Base-by-base conservation (phyloP, 2,888 invertebrate species). In the Netelia fuscicornis region DNA sequence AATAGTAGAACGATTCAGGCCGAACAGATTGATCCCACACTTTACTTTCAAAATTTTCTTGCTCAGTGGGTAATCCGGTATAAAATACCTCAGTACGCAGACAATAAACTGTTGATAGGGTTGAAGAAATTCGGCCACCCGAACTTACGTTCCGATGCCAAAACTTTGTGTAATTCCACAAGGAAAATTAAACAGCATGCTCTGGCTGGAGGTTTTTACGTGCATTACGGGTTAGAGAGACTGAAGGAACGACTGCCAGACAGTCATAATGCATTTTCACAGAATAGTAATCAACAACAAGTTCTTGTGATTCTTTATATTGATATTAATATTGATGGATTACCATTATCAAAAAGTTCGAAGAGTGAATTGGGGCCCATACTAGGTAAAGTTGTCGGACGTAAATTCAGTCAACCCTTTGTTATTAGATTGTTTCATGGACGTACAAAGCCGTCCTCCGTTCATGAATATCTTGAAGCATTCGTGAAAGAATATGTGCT, bases 291-390 rank as follows among this genome's bases (percentile, higher is more conserved):
- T 20, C 52, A 1, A 1, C 20, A n/a, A 44, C 2, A 71, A 44
- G 30, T 71, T 11, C 25, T 48, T 3, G 30, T 37, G 9, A 48
- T 17, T n/a, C 42, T 79, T 5, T 10, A n/a, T 9, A 62, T 75
- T 11, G 30, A 75, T 23, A 68, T 81, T 0, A 75, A 70, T 70
- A 17, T 58, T n/a, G 81, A 81, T 70, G 81, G 81, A n/a, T 30
- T 81, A 17, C 70, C 75, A 6, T 17, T 70, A 6, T 54, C 75
- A 42, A 81, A 70, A 13, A 75, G 81, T 56, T 75, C 56, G 1
- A 60, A 37, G 9, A 75, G 75, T 42, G 5, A 70, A 17, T 37
- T 79, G 20, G 71, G 78, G 78, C 78, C 78, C 20, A 64, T 79
- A 54, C 56, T 79, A 11, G 70, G 62, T 23, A 64, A n/a, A 54